These are phyloP conservation scores for Burhinus bistriatus DNA, from an alignment of 2,113 vertebrate genomes.

Conservation along the genomic window DNA sequence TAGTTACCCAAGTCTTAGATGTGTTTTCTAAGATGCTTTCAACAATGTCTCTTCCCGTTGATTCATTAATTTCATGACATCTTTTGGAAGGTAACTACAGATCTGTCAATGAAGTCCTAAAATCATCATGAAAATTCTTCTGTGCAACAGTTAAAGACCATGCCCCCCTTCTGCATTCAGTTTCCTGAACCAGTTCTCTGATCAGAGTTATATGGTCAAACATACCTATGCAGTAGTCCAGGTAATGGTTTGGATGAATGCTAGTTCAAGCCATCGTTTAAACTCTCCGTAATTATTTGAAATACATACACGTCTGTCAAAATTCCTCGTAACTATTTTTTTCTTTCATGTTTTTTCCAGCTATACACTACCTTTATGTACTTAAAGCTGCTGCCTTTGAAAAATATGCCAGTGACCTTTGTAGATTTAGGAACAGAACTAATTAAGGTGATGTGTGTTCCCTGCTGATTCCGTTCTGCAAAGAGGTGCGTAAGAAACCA, in stretches of 20 bases:
- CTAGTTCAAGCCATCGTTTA: not conserved
- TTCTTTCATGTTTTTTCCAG: not conserved
- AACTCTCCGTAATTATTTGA: not conserved
- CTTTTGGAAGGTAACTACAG: not conserved
- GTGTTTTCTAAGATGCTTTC: not conserved
- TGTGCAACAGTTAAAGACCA: not conserved
- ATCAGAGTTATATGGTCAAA: not conserved
- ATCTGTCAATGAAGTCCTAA: not conserved
- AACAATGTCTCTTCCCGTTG: not conserved
- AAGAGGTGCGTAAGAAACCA: not conserved
- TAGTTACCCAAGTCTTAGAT: not conserved
- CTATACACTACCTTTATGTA: not conserved
- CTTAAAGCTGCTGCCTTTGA: not conserved
- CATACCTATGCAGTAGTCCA: not conserved
- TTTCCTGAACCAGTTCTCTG: not conserved
- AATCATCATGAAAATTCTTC: not conserved
- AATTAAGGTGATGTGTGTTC: not conserved
- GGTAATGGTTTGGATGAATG: not conserved
- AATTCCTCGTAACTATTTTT: not conserved
- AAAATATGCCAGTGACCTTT: not conserved
- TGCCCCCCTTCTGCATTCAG: not conserved
- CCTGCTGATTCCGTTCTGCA: not conserved
- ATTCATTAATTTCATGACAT: not conserved
- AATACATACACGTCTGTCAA: not conserved
- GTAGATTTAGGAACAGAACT: not conserved